Evolutionary conservation across 1,140 invertebrate species (phyloP).

Genomic region (Parasteatoda tepidariorum): DNA sequence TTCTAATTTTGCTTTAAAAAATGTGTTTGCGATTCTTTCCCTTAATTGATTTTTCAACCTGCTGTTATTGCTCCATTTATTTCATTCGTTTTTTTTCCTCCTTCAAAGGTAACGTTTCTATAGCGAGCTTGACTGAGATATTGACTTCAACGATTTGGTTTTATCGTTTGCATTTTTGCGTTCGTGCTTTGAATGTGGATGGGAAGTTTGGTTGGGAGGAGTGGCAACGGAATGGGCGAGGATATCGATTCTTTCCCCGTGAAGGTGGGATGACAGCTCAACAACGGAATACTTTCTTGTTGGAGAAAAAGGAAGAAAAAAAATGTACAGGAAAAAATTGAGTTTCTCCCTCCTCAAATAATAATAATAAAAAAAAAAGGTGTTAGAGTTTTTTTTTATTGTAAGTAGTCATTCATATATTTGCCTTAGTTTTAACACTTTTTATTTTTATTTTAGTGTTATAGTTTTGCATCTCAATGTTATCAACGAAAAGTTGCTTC

Average conservation of each 20-base stretch:
- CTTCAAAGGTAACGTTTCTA: not conserved
- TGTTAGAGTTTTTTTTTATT: too few relatives aligned
- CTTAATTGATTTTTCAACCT: constrained; percentile 33
- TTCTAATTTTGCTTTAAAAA: too few relatives aligned
- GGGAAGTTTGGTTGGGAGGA: not conserved
- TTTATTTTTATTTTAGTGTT: too few relatives aligned
- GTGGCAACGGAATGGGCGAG: not conserved
- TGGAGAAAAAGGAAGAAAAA: not conserved
- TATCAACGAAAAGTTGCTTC: too few relatives aligned
- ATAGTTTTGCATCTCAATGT: too few relatives aligned
- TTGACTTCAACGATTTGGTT: not conserved
- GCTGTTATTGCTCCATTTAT: not conserved
- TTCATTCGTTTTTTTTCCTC: not conserved
- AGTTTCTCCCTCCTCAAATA: too few relatives aligned
- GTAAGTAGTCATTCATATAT: too few relatives aligned
- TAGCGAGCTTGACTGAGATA: constrained; percentile 5
- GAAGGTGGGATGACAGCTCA: not conserved
- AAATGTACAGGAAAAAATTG: too few relatives aligned
- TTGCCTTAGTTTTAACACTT: too few relatives aligned
- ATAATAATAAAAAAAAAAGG: too few relatives aligned
- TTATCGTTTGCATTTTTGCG: not conserved
- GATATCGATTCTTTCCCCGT: not conserved
- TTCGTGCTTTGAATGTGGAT: not conserved
- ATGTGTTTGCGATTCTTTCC: constrained; percentile 31
- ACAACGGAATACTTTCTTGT: not conserved